Evolutionary conservation across 2,888 invertebrate genomes (phyloP).

Genomic region (Steromphala cineraria): DNA sequence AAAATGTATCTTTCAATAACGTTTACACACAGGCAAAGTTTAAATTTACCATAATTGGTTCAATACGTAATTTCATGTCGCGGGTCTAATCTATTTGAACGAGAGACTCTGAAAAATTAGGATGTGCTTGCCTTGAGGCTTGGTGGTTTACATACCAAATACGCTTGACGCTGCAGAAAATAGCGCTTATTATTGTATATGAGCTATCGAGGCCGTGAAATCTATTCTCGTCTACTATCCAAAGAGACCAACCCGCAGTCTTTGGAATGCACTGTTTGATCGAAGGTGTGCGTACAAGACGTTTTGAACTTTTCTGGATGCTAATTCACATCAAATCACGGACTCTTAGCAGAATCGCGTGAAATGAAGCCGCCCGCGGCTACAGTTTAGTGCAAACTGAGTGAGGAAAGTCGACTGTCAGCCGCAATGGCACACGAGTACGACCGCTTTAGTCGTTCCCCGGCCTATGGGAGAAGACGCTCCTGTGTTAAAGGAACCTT

Average conservation of each 20-base stretch:
- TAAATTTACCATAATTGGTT: too few species aligned
- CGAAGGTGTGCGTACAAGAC: not conserved
- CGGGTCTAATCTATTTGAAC: too few species aligned
- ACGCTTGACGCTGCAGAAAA: too few species aligned
- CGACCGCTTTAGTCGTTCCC: not conserved
- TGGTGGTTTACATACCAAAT: too few species aligned
- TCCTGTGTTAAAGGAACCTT: not conserved
- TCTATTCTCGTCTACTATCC: too few species aligned
- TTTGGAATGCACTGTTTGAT: not conserved
- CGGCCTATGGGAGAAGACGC: not conserved
- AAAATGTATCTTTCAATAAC: too few species aligned
- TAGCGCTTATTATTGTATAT: too few species aligned
- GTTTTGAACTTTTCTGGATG: not conserved
- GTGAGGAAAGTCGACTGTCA: not conserved
- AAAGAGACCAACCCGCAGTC: not conserved
- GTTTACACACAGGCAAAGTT: too few species aligned
- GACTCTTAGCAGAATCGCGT: slow-evolving; percentile 5
- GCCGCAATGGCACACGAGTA: not conserved
- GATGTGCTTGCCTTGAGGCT: too few species aligned
- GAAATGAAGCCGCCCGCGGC: not conserved
- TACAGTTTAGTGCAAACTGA: not conserved
- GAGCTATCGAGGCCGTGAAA: too few species aligned
- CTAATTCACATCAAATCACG: not conserved
- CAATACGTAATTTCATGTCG: too few species aligned
- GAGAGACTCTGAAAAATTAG: too few species aligned